These are phyloP conservation scores for Oceanodroma tethys DNA, from an alignment of 2,113 vertebrate genomes.

Conservation along the genomic window DNA sequence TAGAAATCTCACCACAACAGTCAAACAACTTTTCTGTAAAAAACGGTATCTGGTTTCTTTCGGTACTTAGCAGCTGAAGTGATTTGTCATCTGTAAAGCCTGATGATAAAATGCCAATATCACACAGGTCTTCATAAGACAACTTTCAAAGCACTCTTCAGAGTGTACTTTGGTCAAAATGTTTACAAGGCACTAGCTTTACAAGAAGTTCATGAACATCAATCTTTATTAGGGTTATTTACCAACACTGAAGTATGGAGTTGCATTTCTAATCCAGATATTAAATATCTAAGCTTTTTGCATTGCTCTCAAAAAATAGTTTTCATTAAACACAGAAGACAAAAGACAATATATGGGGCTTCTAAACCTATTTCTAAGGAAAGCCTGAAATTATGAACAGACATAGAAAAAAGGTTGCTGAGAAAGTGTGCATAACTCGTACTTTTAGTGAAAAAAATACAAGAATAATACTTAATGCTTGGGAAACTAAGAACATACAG, in stretches of 20 bases:
- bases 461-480: accelerated
- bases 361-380: background rate
- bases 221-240: slow-evolving; percentile 9
- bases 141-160: background rate
- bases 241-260: background rate
- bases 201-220: background rate
- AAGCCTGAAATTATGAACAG: background rate
- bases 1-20: background rate
- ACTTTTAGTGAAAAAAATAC: background rate
- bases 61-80: background rate
- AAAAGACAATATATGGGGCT: background rate
- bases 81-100: slow-evolving; percentile 20
- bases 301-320: background rate
- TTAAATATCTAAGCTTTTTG: accelerated
- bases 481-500: background rate
- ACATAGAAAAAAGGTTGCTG: background rate
- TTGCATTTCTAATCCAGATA: background rate
- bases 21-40: background rate
- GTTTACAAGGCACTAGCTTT: background rate
- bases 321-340: background rate
- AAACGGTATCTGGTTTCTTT: background rate
- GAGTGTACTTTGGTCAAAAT: background rate
- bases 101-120: background rate
- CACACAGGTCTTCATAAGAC: slow-evolving; percentile 19
- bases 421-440: accelerated